phyloP scores from a whole-genome alignment of 2,888 invertebrate genomes.

The Blastobasis lacticolella region DNA sequence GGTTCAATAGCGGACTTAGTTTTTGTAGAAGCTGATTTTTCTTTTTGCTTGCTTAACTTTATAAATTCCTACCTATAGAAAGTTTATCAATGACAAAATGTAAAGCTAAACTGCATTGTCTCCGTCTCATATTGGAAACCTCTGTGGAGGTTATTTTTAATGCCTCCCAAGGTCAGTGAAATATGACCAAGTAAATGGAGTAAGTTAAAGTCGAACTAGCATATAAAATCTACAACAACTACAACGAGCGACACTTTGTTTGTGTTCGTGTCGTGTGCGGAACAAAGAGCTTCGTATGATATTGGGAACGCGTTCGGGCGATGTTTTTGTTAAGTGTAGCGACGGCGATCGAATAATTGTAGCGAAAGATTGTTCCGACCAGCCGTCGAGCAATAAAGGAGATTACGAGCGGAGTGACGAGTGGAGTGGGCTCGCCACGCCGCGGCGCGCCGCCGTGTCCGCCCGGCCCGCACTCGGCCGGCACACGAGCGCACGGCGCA shows the following conservation, averaged over 20 bases:
- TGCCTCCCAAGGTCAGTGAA: slow-evolving; percentile 42
- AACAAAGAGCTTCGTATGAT: slow-evolving; percentile 37
- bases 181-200: slow-evolving; percentile 23
- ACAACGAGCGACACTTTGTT: slow-evolving; percentile 23
- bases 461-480: slow-evolving; percentile 38
- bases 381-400: slow-evolving; percentile 51
- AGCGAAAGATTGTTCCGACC: slow-evolving; percentile 37
- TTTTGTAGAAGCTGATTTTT: too few relatives aligned
- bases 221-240: slow-evolving; percentile 26
- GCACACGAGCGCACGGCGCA: slow-evolving; percentile 53
- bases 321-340: slow-evolving; percentile 35
- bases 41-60: too few relatives aligned
- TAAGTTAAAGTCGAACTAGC: slow-evolving; percentile 22
- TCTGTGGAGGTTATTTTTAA: slow-evolving; percentile 32
- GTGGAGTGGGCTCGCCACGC: not conserved
- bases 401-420: slow-evolving; percentile 35
- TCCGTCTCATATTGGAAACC: slow-evolving; percentile 20
- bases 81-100: too few relatives aligned
- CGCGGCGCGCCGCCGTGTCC: too few relatives aligned
- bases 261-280: slow-evolving; percentile 21
- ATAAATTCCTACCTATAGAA: too few relatives aligned
- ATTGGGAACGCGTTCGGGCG: slow-evolving; percentile 23
- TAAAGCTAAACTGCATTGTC: slow-evolving; percentile 7
- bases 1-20: too few relatives aligned
- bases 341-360: slow-evolving; percentile 36